These are phyloP conservation scores for Ceyx melanurus DNA, from an alignment of 2,113 vertebrate genomes.

Conservation along the genomic window DNA sequence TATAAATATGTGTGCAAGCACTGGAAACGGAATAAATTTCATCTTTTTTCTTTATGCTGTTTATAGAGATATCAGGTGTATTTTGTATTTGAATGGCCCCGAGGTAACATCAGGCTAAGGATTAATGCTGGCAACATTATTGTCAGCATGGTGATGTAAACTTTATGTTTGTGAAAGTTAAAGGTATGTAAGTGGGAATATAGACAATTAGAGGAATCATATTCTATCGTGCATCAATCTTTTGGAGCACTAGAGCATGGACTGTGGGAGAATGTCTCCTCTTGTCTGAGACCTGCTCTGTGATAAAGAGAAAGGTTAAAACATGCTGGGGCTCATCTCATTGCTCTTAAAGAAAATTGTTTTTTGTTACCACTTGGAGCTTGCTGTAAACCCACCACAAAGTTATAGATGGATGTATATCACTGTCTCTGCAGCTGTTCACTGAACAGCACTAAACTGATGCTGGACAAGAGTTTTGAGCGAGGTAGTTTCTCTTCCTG, in stretches of 20 bases:
- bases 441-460: background rate
- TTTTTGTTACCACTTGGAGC: background rate
- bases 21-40: background rate
- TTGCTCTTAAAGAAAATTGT: background rate
- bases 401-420: background rate
- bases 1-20: background rate
- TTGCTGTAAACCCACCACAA: background rate
- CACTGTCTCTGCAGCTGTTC: background rate
- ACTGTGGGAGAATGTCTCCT: background rate
- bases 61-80: background rate
- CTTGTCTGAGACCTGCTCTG: background rate
- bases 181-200: background rate
- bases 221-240: background rate
- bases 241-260: background rate
- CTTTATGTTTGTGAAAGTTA: background rate
- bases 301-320: conserved; percentile 10
- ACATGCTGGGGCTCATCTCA: background rate
- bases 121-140: background rate
- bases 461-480: background rate
- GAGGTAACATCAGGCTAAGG: background rate
- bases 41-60: background rate
- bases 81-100: background rate
- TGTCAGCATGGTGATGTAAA: background rate
- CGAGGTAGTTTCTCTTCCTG: background rate
- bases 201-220: background rate